Percentiles rank a stretch among this genome's conserved stretches.
Evolutionary conservation across 92 coral and sea anemone genomes (phyloP).

Genomic region (Phenganax subtilis): DNA sequence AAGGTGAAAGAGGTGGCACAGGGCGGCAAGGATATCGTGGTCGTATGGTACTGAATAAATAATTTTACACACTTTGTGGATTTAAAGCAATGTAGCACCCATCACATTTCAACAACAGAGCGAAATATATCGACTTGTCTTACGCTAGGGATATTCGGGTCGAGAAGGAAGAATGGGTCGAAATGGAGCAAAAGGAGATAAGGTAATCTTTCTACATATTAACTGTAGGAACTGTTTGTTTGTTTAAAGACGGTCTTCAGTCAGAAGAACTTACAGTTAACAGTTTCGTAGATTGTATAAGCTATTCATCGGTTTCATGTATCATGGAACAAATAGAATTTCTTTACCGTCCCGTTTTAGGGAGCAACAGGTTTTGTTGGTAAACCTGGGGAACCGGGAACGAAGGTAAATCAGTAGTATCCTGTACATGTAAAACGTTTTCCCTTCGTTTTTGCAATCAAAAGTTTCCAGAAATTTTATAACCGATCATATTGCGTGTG

Average conservation of each 20-base stretch:
- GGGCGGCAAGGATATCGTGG: conserved; percentile 21
- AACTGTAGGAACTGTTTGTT: too few relatives aligned
- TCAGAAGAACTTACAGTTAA: too few relatives aligned
- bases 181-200: conserved; percentile 1
- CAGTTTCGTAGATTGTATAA: too few relatives aligned
- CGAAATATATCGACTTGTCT: not conserved
- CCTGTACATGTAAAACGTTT: not conserved
- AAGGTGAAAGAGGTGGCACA: conserved; percentile 7
- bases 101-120: too few relatives aligned
- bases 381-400: not conserved
- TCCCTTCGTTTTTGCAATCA: not conserved
- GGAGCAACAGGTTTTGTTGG: conserved; percentile 19
- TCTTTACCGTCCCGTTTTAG: not conserved
- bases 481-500: too few relatives aligned
- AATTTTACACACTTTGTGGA: not conserved
- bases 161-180: not conserved
- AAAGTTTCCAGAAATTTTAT: not conserved
- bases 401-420: conserved; percentile 5
- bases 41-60: not conserved
- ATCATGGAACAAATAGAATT: too few relatives aligned
- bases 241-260: too few relatives aligned
- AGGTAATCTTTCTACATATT: not conserved
- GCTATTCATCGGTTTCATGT: too few relatives aligned
- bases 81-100: too few relatives aligned
- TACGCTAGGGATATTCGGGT: conserved; percentile 5